phyloP scores from a whole-genome alignment of 2,797 vertebrate species.

The Coranthus polyacanthus region DNA sequence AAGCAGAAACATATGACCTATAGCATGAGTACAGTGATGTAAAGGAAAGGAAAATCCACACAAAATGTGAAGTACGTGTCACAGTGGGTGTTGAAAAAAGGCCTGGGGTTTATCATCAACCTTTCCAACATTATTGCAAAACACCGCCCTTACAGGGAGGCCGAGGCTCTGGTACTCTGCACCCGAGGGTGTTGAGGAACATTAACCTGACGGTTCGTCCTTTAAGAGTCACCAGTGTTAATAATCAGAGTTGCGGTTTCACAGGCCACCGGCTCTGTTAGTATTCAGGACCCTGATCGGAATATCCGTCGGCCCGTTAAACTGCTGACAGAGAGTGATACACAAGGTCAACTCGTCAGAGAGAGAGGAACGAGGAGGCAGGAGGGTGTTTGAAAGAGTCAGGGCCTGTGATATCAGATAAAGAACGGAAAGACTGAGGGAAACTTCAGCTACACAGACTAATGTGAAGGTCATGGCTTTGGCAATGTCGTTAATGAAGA shows the following conservation, averaged over 20 bases:
- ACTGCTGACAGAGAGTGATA: slow-evolving; percentile 83
- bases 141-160: slow-evolving; percentile 1
- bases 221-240: slow-evolving; percentile 88
- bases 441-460: slow-evolving; percentile 35
- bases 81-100: not conserved
- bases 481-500: slow-evolving; percentile 22
- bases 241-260: slow-evolving; percentile 92
- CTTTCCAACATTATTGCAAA: slow-evolving; percentile 31
- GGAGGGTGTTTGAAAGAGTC: slow-evolving; percentile 71
- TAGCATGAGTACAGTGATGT: not conserved
- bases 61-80: not conserved
- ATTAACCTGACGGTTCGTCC: slow-evolving; percentile 87
- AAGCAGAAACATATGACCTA: not conserved
- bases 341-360: slow-evolving; percentile 81
- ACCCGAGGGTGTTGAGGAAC: slow-evolving; percentile 55
- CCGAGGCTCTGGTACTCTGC: slow-evolving; percentile 8
- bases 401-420: slow-evolving; percentile 82
- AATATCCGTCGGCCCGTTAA: slow-evolving; percentile 88
- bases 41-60: not conserved
- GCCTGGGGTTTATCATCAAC: slow-evolving; percentile 43
- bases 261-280: slow-evolving; percentile 88
- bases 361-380: slow-evolving; percentile 50
- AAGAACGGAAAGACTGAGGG: slow-evolving; percentile 83
- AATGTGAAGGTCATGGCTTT: slow-evolving; percentile 12
- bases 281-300: slow-evolving; percentile 87